Evolutionary conservation across 2,888 invertebrate species (phyloP), one percentile per base, ranked within the genome.

Genomic region (Dendrolimus pini): DNA sequence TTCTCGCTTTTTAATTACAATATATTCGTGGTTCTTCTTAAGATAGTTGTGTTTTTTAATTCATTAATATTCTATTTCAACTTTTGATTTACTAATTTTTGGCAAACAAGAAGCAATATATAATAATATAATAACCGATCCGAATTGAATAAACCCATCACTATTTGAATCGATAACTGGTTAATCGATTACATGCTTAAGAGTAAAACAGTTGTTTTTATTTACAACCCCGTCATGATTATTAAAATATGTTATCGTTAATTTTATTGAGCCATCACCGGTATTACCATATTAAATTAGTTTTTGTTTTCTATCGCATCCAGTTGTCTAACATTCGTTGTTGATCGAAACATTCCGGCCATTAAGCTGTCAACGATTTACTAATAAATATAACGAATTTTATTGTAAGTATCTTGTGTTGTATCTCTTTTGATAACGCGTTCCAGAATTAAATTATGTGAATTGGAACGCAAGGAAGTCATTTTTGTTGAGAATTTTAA

Each of bases 261-360:
- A 74, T 78, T 82, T 79, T 83, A 83, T 82, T 74, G 71, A 80
- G 71, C 73, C 72, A 71, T 82, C 76, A 78, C 62, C 58, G 55
- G 58, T 67, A 82, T 82, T 82, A 73, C 67, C 78, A 80, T 80
- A 75, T 64, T 70, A 72, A 77, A 78, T 80, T 75, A 74, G 72
- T 75, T 75, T 75, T 75, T 74, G 70, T 71, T 71, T 73, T 69
- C 59, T 66, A 66, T 57, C 9, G 47, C 47, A 47, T 47, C 47
- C 6, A 47, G 47, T 47, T 47, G 47, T 47, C 47, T 47, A 47
- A 47, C 47, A 47, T 47, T 47, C 47, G 47, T 47, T 65, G 68
- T 70, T 68, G 68, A 68, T 72, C 64, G 60, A 60, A 71, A 63
- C 70, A 70, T 72, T 62, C 59, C 57, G 59, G 68, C 72, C 72